phyloP scores from a whole-genome alignment of 1,140 invertebrate genomes.

The Meloidogyne exigua region DNA sequence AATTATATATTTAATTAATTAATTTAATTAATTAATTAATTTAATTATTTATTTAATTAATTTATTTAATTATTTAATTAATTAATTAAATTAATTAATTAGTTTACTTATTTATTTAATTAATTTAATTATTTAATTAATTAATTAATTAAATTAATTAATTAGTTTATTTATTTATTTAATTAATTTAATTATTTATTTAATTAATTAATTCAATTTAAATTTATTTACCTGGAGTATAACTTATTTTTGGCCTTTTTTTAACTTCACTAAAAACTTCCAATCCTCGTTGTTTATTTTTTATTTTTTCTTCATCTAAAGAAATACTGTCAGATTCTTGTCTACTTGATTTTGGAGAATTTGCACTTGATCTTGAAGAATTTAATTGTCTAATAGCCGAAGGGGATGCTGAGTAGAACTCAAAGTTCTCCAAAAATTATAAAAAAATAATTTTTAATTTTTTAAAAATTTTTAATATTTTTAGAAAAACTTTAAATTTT shows the following conservation, averaged over 20 bases:
- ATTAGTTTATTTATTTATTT: too few relatives aligned
- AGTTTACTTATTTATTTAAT: neutral
- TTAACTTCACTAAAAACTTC: slow-evolving; percentile 2
- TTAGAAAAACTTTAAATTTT: too few relatives aligned
- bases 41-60: neutral
- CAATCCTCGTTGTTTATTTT: neutral
- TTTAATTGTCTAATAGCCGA: neutral
- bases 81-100: neutral
- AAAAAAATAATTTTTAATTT: neutral
- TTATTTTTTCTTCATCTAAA: slow-evolving; percentile 1
- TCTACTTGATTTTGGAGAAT: neutral
- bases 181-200: neutral
- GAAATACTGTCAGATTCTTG: neutral
- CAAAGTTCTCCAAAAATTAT: slow-evolving; percentile 1
- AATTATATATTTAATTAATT: too few relatives aligned
- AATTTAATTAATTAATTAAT: too few relatives aligned
- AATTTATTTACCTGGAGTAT: neutral
- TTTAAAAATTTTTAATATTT: too few relatives aligned
- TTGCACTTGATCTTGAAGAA: neutral
- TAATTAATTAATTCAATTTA: neutral
- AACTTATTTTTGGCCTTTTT: neutral
- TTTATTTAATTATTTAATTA: too few relatives aligned
- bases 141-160: neutral
- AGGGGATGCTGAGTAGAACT: neutral
- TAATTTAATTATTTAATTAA: too few relatives aligned